phyloP scores from a whole-genome alignment of 2,797 vertebrate genomes.

The Steatocranus sp. region DNA sequence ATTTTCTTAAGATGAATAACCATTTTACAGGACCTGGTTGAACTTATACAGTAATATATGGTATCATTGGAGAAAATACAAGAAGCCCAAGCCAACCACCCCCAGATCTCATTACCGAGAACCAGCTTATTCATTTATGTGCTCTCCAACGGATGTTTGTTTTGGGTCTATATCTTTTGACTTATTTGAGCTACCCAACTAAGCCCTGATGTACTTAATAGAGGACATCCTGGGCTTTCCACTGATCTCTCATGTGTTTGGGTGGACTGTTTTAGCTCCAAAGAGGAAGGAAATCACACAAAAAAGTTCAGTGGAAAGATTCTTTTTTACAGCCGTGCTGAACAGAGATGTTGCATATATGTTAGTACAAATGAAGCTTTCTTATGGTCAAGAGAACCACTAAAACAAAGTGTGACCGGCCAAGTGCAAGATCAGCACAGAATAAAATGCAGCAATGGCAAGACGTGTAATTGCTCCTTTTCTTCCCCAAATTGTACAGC shows the following conservation, averaged over 20 bases:
- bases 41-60: neutral
- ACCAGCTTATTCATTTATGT: neutral
- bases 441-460: neutral
- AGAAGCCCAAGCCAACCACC: neutral
- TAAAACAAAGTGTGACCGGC: neutral
- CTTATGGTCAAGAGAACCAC: neutral
- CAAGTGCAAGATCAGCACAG: neutral
- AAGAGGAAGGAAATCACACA: neutral
- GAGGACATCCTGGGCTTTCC: neutral
- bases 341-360: neutral
- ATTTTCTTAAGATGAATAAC: neutral
- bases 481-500: neutral
- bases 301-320: neutral
- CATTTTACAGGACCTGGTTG: neutral
- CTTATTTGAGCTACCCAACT: neutral
- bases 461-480: neutral
- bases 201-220: neutral
- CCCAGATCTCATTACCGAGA: neutral
- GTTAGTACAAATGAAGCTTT: neutral
- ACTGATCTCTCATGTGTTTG: neutral
- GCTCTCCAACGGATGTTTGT: rapidly evolving
- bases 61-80: neutral
- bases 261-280: neutral
- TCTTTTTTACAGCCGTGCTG: neutral
- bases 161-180: neutral